Conservation (phyloP, 2,797 vertebrate species). For the Catharus ustulatus region DNA sequence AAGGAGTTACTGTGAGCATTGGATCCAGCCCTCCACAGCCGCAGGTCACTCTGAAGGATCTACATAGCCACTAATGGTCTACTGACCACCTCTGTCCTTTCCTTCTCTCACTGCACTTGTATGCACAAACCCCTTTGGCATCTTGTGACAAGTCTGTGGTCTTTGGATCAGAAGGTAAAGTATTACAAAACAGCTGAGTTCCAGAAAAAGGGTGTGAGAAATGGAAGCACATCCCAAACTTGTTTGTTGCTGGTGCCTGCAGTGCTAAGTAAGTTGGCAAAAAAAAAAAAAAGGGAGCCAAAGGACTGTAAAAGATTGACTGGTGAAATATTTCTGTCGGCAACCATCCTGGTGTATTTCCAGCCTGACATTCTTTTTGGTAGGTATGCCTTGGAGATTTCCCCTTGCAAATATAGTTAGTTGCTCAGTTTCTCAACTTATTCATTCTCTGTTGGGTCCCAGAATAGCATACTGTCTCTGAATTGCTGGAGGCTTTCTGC, state of each 20-base stretch:
- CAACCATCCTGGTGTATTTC: conserved; percentile 34
- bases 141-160: not conserved
- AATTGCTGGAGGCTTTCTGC: conserved; percentile 32
- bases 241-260: conserved; percentile 8
- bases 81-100: not conserved
- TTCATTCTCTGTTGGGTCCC: conserved; percentile 24
- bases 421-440: conserved; percentile 23
- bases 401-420: conserved; percentile 36
- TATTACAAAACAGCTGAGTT: not conserved
- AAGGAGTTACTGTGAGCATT: not conserved
- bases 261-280: conserved; percentile 7
- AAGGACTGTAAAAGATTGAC: not conserved
- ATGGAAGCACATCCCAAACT: not conserved
- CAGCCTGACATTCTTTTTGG: conserved; percentile 22
- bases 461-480: conserved; percentile 26
- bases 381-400: conserved; percentile 46
- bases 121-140: not conserved
- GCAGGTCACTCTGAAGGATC: not conserved
- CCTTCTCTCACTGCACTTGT: not conserved
- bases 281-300: not conserved
- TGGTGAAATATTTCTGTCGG: conserved; percentile 52
- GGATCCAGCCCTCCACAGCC: not conserved
- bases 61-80: not conserved
- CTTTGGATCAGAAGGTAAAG: not conserved
- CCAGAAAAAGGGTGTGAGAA: not conserved